Evolutionary conservation across 1,140 invertebrate species (phyloP).

Genomic region (Rhizoglyphus robini): DNA sequence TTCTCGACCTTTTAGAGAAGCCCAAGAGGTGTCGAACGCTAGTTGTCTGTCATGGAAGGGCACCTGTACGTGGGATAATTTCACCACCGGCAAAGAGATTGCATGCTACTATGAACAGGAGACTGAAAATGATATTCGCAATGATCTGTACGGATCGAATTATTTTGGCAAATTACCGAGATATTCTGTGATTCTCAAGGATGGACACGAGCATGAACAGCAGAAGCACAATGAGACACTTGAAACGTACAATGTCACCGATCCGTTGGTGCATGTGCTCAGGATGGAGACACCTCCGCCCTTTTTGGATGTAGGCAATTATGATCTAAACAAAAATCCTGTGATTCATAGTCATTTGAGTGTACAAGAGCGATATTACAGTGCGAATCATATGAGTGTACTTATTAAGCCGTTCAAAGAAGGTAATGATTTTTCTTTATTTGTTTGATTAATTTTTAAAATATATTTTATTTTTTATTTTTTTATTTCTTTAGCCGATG

Average conservation of each 20-base stretch:
- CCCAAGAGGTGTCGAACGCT: background rate
- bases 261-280: background rate
- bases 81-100: background rate
- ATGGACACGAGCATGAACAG: too few species aligned
- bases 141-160: background rate
- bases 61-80: slow-evolving; percentile 9
- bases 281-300: background rate
- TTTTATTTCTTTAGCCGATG: background rate
- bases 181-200: background rate
- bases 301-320: background rate
- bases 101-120: slow-evolving; percentile 2
- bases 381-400: slow-evolving; percentile 5
- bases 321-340: background rate
- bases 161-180: background rate
- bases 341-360: background rate
- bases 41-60: background rate
- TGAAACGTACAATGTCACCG: too few species aligned
- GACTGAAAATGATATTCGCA: background rate
- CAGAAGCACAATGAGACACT: too few species aligned
- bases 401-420: background rate
- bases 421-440: background rate
- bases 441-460: background rate
- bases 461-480: background rate
- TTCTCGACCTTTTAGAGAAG: too few species aligned
- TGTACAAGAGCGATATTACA: background rate